Evolutionary conservation across 2,888 invertebrate genomes (phyloP), one percentile per base, ranked within the genome.

Genomic region (Cheilosia grossa): DNA sequence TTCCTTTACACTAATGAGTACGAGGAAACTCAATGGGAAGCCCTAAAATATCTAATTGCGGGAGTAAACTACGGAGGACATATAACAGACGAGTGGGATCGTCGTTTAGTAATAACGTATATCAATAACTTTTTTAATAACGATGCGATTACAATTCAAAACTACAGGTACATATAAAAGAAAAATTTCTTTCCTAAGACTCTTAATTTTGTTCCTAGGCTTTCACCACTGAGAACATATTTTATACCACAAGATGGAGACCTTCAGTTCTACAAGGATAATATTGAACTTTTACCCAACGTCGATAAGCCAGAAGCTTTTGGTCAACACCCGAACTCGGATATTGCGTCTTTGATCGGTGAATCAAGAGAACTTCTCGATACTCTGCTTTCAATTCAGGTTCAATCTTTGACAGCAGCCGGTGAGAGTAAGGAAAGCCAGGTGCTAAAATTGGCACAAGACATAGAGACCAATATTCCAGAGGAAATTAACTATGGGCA

Each of bases 281-380:
- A 96, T 91, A 94, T 97, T 87, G 94, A 95, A 87, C 93, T 96
- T 89, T 92, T 97, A 88, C 98, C 98, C 2, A 94, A 92, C 61
- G 92, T 94, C 70, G 98, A 98, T 91, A 95, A 95, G 87, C 97
- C 98, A 0, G 97, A 97, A 93, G 96, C 96, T 0, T 96, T 98
- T 88, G 98, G 98, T 0, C 97, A 98, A 90, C 97, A 98, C 92
- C 94, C 96, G 2, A 97, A 98, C 88, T 97, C 97, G 0, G 98
- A 98, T 90, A 97, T 98, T 87, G 95, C 96, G 4, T 97, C 96
- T 0, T 94, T 96, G 54, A 97, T 97, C 51, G 95, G 95, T 89
- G 97, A 97, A 89, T 95, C 96, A 0, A 91, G 95, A 82, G 93
- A 94, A 74, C 93, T 97, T 91, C 97, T 97, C 89, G 94, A 95